Base-by-base conservation (phyloP, 2,797 vertebrate species). In the Brotula barbata region DNA sequence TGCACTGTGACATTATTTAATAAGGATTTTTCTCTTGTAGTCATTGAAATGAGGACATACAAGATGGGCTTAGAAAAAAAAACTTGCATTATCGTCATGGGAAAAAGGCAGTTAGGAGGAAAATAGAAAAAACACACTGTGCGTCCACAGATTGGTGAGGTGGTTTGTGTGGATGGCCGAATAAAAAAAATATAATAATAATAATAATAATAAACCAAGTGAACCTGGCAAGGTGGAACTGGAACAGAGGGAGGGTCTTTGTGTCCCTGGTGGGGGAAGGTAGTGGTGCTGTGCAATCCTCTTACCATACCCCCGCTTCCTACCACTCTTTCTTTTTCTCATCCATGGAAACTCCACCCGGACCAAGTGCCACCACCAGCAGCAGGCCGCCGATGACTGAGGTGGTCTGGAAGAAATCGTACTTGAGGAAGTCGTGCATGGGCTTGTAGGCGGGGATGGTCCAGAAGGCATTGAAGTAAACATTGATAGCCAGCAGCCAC, bases 391-490 rank as follows among this genome's bases (percentile, higher is more conserved):
- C 97, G 3, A 99, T 95, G 68, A 99, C 97, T 0, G 97, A 99
- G 81, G 95, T 97, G 89, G 96, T 98, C 92, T 99, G 97, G 92
- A 99, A 99, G 93, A 99, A 99, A 89, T 99, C 97, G 0, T 99
- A 99, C 84, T 94, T 99, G 75, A 99, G 95, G 91, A 98, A 98
- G 89, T 99, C 97, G 1, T 99, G 96, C 97, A 98, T 98, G 83
- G 97, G 96, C 78, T 98, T 98, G 87, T 99, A 98, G 73, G 91
- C 86, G 0, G 97, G 95, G 73, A 99, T 70, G 84, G 92, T 94
- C 97, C 97, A 99, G 93, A 99, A 99, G 73, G 96, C 95, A 34
- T 99, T 98, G 91, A 98, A 96, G 82, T 99, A 99, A 82, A 99
- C 88, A 40, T 99, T 99, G 88, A 98, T 95, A 63, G 90, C 93